Conservation (phyloP, 2,888 invertebrate genomes). For the Dusona sp. region DNA sequence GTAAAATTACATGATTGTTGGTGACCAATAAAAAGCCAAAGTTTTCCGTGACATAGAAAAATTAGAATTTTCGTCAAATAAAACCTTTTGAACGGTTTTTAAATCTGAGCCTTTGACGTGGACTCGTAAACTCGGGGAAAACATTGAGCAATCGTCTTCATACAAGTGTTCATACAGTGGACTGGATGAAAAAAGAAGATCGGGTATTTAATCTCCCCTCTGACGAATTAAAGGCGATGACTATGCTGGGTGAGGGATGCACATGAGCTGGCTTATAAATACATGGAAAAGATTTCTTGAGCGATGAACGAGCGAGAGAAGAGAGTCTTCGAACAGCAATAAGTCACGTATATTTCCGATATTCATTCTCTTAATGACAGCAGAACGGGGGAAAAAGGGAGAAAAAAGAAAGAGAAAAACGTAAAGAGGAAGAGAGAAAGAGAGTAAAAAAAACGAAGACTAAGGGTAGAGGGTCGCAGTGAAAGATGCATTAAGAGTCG, state of each 20-base stretch:
- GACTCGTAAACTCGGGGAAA: slow-evolving; percentile 19
- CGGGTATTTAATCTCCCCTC: slow-evolving; percentile 33
- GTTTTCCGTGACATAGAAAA: not conserved
- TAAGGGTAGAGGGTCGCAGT: slow-evolving; percentile 50
- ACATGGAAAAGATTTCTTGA: slow-evolving; percentile 29
- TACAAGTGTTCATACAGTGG: slow-evolving; percentile 28
- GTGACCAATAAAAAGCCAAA: not conserved
- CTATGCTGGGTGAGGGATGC: slow-evolving; percentile 37
- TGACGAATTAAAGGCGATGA: slow-evolving; percentile 66
- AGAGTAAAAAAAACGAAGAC: slow-evolving; percentile 22
- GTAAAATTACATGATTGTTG: not conserved
- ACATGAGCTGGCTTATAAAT: slow-evolving; percentile 38
- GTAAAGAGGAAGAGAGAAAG: slow-evolving; percentile 37
- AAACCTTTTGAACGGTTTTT: not conserved
- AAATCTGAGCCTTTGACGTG: not conserved
- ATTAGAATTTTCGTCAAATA: too few species aligned
- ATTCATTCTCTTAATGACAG: slow-evolving; percentile 67
- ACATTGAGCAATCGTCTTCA: slow-evolving; percentile 4
- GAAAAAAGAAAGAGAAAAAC: slow-evolving; percentile 32
- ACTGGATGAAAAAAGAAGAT: not conserved
- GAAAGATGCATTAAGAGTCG: slow-evolving; percentile 67
- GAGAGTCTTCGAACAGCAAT: slow-evolving; percentile 60
- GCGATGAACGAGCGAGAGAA: slow-evolving; percentile 28
- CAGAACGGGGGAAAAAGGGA: slow-evolving; percentile 42
- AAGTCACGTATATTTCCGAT: slow-evolving; percentile 68